These are phyloP conservation scores for Plecturocebus donacophilus DNA, from an alignment of 2,113 vertebrate genomes.

Conservation along the genomic window DNA sequence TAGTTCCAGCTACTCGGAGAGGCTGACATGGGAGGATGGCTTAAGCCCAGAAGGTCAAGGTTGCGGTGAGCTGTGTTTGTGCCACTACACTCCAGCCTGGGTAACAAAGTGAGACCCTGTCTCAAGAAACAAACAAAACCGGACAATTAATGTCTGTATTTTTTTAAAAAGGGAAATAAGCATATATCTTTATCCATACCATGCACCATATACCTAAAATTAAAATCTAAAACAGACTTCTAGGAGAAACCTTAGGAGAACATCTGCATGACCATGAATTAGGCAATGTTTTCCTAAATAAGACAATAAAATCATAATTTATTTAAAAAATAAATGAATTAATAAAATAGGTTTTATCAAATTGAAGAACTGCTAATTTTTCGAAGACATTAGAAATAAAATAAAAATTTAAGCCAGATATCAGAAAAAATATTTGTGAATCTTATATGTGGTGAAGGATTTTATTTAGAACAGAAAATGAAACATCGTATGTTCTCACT, in stretches of 20 bases:
- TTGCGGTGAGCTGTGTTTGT: too few relatives aligned
- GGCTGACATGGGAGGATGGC: accelerated
- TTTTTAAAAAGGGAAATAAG: too few relatives aligned
- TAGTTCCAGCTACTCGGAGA: too few relatives aligned
- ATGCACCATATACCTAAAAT: too few relatives aligned
- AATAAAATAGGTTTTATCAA: neutral
- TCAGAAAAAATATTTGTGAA: neutral
- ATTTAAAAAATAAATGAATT: neutral
- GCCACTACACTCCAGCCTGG: too few relatives aligned
- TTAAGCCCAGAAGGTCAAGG: too few relatives aligned
- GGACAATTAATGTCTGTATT: neutral
- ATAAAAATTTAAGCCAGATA: neutral
- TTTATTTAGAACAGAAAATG: too few relatives aligned
- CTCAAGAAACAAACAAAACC: too few relatives aligned
- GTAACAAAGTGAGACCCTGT: too few relatives aligned
- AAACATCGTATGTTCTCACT: too few relatives aligned
- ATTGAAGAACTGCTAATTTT: neutral
- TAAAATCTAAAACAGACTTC: neutral
- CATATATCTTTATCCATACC: neutral
- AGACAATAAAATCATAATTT: neutral
- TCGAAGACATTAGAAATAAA: neutral
- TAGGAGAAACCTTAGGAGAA: neutral
- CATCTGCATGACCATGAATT: too few relatives aligned
- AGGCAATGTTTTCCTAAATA: too few relatives aligned
- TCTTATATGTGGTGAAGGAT: neutral